These are phyloP conservation scores for Tachystola acroxantha DNA, from an alignment of 2,888 invertebrate species.

Conservation along the genomic window DNA sequence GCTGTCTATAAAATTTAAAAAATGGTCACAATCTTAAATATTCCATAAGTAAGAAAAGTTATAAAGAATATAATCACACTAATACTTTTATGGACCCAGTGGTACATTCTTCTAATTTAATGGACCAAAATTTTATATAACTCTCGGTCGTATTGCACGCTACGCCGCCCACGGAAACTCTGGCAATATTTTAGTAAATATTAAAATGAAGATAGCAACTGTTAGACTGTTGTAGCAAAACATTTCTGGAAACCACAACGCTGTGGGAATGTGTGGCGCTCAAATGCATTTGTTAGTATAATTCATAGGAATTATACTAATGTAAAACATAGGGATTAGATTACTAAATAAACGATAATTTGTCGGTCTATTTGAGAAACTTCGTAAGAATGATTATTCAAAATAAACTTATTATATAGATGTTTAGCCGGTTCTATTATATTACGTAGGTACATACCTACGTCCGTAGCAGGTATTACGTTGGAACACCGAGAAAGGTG, in stretches of 20 bases:
- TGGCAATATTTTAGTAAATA: slow-evolving; percentile 33
- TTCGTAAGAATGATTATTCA: too few species aligned
- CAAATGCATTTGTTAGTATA: slow-evolving; percentile 43
- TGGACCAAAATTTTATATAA: slow-evolving; percentile 25
- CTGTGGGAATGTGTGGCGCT: slow-evolving; percentile 26
- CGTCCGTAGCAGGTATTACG: too few species aligned
- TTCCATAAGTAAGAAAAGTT: too few species aligned
- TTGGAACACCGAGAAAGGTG: too few species aligned
- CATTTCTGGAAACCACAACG: slow-evolving; percentile 38
- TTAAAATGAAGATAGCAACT: slow-evolving; percentile 36
- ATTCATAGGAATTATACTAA: slow-evolving; percentile 28
- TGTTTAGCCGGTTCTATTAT: too few species aligned
- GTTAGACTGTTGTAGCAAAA: slow-evolving; percentile 21
- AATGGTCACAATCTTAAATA: too few species aligned
- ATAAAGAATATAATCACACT: not conserved
- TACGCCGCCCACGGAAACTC: slow-evolving; percentile 19
- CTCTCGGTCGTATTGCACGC: slow-evolving; percentile 22
- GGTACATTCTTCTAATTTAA: slow-evolving; percentile 21
- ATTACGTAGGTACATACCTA: too few species aligned
- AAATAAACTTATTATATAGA: too few species aligned
- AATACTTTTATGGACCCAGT: slow-evolving; percentile 3
- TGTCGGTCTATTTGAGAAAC: too few species aligned
- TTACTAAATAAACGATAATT: not conserved
- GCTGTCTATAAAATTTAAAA: too few species aligned
- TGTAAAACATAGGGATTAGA: not conserved